These are phyloP conservation scores for Stomorhina lunata DNA, from an alignment of 2,888 invertebrate species.

Conservation along the genomic window DNA sequence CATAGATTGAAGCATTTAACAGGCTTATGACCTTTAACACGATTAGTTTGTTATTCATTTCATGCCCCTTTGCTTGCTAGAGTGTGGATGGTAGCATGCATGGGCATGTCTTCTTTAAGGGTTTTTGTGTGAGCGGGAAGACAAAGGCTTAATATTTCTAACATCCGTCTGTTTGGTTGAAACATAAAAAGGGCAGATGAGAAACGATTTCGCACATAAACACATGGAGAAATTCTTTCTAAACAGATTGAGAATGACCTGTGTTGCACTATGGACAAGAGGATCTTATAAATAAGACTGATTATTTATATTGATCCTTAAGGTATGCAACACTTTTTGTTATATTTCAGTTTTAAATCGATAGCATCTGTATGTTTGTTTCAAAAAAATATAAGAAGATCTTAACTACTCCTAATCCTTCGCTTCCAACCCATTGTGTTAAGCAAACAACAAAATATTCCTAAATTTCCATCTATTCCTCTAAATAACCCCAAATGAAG, in stretches of 20 bases:
- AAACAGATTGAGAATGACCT: slow-evolving; percentile 40
- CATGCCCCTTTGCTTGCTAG: not conserved
- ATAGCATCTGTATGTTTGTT: not conserved
- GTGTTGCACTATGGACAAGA: slow-evolving; percentile 2
- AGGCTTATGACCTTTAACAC: slow-evolving; percentile 64
- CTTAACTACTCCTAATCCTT: no score
- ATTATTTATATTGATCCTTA: not conserved
- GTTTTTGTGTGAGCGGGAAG: not conserved
- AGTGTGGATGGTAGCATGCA: not conserved
- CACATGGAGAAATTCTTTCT: slow-evolving; percentile 36
- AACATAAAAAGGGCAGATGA: not conserved
- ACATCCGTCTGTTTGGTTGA: slow-evolving; percentile 8
- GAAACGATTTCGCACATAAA: slow-evolving; percentile 8
- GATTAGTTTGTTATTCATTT: slow-evolving; percentile 55
- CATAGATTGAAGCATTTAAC: slow-evolving; percentile 46
- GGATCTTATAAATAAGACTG: not conserved
- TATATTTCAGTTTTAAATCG: no score
- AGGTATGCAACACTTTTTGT: no score
- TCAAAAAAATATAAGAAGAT: not conserved
- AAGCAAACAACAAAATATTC: no score
- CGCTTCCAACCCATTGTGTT: not conserved
- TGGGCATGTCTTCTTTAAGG: not conserved
- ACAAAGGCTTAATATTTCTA: not conserved
- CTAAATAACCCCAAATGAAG: slow-evolving; percentile 14
- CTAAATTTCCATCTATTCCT: not conserved